These are phyloP conservation scores for Chaenodraco wilsoni DNA, from an alignment of 2,797 vertebrate species.

Conservation along the genomic window DNA sequence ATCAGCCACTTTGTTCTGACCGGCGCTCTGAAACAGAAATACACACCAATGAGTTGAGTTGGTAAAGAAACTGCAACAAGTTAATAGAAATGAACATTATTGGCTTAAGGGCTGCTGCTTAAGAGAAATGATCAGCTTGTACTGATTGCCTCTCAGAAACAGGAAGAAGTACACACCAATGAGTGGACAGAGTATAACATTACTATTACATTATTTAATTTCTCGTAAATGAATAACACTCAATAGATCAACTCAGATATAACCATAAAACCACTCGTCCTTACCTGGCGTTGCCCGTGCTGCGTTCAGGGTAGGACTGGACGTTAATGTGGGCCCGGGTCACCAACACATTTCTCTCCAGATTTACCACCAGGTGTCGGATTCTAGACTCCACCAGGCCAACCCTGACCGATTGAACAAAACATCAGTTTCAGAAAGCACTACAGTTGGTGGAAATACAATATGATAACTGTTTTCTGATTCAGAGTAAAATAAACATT, in stretches of 20 bases:
- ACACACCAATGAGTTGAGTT: neutral
- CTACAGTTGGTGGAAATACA: constrained; percentile 27
- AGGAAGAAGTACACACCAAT: no score
- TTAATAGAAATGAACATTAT: neutral
- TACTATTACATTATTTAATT: no score
- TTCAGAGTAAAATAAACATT: constrained; percentile 28
- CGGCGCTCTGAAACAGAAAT: constrained; percentile 81
- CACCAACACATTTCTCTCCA: constrained; percentile 92
- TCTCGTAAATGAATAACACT: no score
- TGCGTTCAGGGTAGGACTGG: constrained; percentile 87
- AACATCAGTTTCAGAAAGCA: constrained; percentile 8
- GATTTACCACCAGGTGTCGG: constrained; percentile 88
- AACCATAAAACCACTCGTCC: constrained; percentile 34
- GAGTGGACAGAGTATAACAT: no score
- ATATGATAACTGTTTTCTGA: constrained; percentile 35
- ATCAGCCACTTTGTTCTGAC: constrained; percentile 93
- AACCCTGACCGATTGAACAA: constrained; percentile 78
- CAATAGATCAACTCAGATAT: neutral
- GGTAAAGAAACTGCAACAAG: neutral
- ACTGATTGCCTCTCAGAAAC: no score
- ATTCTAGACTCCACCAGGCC: constrained; percentile 94
- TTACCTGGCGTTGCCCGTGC: constrained; percentile 86
- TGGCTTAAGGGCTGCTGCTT: neutral
- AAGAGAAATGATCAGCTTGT: neutral
- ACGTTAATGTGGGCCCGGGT: constrained; percentile 89